Evolutionary conservation across 2,113 vertebrate genomes (phyloP).

Genomic region (Hymenochirus boettgeri): DNA sequence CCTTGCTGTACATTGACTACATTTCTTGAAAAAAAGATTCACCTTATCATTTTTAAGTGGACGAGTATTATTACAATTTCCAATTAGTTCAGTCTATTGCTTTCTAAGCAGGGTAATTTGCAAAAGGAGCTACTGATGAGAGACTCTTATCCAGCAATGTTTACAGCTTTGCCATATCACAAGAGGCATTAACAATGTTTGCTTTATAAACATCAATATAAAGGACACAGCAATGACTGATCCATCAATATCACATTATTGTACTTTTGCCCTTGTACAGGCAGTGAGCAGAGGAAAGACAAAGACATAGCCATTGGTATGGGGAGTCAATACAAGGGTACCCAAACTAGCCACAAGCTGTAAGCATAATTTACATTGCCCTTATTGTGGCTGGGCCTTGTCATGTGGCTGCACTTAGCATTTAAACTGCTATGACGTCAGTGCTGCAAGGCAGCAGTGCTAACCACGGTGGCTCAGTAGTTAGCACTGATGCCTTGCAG

Average conservation of each 20-base stretch:
- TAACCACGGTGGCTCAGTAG: too few relatives aligned
- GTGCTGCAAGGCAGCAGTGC: too few relatives aligned
- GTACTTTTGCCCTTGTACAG: neutral
- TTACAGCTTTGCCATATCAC: neutral
- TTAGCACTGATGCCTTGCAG: too few relatives aligned
- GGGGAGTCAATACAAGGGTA: neutral
- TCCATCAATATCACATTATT: neutral
- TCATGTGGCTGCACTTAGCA: constrained; percentile 8
- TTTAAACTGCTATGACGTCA: too few relatives aligned
- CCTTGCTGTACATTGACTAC: too few relatives aligned
- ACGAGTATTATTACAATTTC: too few relatives aligned
- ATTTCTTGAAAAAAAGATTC: too few relatives aligned
- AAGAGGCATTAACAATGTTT: neutral
- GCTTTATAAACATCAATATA: neutral
- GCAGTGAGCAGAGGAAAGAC: neutral
- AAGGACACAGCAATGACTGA: neutral
- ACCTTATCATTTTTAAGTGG: too few relatives aligned
- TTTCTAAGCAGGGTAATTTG: too few relatives aligned
- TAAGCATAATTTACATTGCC: too few relatives aligned
- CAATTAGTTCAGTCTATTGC: too few relatives aligned
- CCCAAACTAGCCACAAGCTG: neutral
- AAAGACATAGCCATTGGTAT: constrained; percentile 1
- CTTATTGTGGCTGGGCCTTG: too few relatives aligned
- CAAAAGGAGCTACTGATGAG: neutral
- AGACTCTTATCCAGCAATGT: neutral